phyloP scores from a whole-genome alignment of 2,888 invertebrate genomes.

The Linnaemya tessellans region DNA sequence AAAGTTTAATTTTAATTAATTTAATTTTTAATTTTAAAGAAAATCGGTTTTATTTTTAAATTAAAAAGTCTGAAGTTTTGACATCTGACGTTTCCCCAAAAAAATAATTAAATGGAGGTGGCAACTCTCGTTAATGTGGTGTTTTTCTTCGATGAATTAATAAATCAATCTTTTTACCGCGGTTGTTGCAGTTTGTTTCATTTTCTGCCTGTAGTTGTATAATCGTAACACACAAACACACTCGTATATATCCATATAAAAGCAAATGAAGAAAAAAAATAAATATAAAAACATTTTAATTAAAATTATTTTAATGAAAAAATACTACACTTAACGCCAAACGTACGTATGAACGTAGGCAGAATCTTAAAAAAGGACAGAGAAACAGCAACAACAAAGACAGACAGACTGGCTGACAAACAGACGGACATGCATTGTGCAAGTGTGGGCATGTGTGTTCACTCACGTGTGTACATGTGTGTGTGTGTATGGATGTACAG shows the following conservation, averaged over 20 bases:
- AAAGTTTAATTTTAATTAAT: no score
- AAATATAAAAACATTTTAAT: conserved; percentile 70
- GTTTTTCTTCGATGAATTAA: conserved; percentile 69
- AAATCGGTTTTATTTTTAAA: no score
- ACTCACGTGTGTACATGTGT: background rate
- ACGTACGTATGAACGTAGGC: conserved; percentile 71
- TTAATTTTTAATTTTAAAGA: no score
- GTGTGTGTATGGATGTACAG: background rate
- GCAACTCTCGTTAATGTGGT: conserved; percentile 47
- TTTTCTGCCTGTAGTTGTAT: conserved; percentile 52
- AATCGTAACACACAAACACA: conserved; percentile 30
- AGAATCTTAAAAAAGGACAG: conserved; percentile 37
- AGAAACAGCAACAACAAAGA: background rate
- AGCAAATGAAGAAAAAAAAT: conserved; percentile 56
- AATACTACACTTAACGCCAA: conserved; percentile 71
- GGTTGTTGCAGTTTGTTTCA: conserved; percentile 56
- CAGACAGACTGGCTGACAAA: conserved; percentile 31
- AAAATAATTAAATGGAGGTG: background rate
- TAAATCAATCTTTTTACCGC: conserved; percentile 69
- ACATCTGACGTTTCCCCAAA: background rate
- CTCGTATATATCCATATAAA: conserved; percentile 9
- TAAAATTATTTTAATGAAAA: conserved; percentile 73
- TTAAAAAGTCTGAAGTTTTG: no score
- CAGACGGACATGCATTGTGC: conserved; percentile 48
- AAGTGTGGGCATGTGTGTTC: conserved; percentile 32